Percentiles rank a stretch among this genome's conserved stretches.
These are phyloP conservation scores for Stenichneumon culpator DNA, from an alignment of 2,888 invertebrate species.

Conservation along the genomic window DNA sequence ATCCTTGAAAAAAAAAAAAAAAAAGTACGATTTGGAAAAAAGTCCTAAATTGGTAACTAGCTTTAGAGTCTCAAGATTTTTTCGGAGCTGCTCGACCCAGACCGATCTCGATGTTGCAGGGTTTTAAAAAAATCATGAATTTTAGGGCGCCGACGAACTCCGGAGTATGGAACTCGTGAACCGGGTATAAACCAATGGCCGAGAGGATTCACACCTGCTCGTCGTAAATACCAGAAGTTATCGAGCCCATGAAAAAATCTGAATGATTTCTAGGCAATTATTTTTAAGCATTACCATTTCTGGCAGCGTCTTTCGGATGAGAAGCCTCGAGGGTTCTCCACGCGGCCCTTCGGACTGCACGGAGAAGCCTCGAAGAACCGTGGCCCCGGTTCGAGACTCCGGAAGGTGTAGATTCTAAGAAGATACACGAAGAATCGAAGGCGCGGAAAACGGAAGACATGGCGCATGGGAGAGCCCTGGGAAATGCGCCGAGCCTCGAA, in stretches of 20 bases:
- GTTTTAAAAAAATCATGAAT: neutral
- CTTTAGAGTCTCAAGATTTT: too few species aligned
- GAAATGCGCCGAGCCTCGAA: conserved; percentile 16
- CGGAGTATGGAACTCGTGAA: neutral
- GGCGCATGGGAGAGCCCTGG: too few species aligned
- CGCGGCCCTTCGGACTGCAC: neutral
- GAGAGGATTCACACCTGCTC: conserved; percentile 53
- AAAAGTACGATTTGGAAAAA: too few species aligned
- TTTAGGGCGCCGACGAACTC: neutral
- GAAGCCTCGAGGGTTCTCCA: too few species aligned
- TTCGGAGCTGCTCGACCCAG: too few species aligned
- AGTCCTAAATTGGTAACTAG: too few species aligned
- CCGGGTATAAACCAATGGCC: conserved; percentile 16
- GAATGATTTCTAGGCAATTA: conserved; percentile 27
- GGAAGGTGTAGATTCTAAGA: conserved; percentile 24
- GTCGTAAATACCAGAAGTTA: conserved; percentile 64
- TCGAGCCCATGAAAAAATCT: conserved; percentile 25
- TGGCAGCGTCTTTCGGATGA: too few species aligned
- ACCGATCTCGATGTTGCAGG: too few species aligned
- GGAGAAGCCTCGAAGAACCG: neutral
- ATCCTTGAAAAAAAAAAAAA: too few species aligned
- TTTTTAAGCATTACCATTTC: conserved; percentile 1
- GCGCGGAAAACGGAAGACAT: conserved; percentile 34
- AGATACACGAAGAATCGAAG: conserved; percentile 26
- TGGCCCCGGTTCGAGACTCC: neutral